phyloP scores from a whole-genome alignment of 2,113 vertebrate genomes.

The western clawed frog (Xenopus tropicalis) region DNA sequence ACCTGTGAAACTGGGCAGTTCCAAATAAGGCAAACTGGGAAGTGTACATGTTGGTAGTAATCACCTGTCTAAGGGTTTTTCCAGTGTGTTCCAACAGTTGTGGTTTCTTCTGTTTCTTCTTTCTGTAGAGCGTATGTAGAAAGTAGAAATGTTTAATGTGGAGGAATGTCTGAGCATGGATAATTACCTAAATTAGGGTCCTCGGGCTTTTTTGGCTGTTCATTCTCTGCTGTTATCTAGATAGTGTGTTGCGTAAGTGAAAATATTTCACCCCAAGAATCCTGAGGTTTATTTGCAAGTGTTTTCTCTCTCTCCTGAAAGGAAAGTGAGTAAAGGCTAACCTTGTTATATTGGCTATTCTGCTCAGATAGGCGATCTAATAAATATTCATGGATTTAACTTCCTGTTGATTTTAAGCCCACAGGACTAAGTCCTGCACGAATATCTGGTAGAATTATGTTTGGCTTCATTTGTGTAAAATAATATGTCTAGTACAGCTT shows the following conservation, averaged over 20 bases:
- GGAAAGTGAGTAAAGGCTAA: not conserved
- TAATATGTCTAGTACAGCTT: not conserved
- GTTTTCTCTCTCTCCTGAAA: slow-evolving; percentile 29
- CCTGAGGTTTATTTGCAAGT: slow-evolving; percentile 28
- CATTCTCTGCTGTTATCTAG: not conserved
- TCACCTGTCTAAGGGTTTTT: no score
- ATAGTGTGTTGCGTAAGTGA: not conserved
- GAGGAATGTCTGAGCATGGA: not conserved
- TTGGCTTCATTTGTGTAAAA: slow-evolving; percentile 15
- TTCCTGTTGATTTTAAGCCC: slow-evolving; percentile 17
- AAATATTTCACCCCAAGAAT: slow-evolving; percentile 16
- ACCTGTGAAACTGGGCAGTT: no score
- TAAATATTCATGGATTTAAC: slow-evolving; percentile 34
- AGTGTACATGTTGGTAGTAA: no score
- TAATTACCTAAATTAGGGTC: slow-evolving; percentile 16
- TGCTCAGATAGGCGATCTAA: slow-evolving; percentile 2
- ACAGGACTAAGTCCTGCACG: not conserved
- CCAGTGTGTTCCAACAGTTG: no score
- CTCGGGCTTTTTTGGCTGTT: slow-evolving; percentile 17
- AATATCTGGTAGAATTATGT: slow-evolving; percentile 19
- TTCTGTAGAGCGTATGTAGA: no score
- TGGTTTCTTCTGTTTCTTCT: no score
- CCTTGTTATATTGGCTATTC: slow-evolving; percentile 1
- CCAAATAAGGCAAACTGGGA: no score
- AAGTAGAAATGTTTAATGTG: not conserved